phyloP scores from a whole-genome alignment of 2,113 vertebrate genomes.

The Amphilophus citrinellus region DNA sequence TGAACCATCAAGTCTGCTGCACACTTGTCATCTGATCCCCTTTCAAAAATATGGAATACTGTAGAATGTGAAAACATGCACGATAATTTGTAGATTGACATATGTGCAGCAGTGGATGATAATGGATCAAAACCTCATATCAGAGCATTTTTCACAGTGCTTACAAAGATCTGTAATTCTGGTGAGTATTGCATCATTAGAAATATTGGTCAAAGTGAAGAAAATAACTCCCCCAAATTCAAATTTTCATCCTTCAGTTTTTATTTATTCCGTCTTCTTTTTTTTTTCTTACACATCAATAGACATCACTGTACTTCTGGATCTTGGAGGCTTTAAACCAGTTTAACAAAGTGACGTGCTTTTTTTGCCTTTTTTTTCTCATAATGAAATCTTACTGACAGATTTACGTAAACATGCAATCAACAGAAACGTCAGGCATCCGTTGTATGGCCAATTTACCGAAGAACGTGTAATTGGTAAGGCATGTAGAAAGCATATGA shows the following conservation, averaged over 20 bases:
- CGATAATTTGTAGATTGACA: background rate
- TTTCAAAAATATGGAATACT: background rate
- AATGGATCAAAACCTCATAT: background rate
- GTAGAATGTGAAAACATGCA: background rate
- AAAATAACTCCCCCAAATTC: no score
- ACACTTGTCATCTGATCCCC: background rate
- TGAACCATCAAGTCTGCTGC: background rate
- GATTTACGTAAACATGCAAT: slow-evolving; percentile 2
- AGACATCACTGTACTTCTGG: fast-evolving
- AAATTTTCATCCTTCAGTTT: background rate
- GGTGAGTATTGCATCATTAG: no score
- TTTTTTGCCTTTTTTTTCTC: background rate
- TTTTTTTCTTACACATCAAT: background rate
- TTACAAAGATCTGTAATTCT: background rate
- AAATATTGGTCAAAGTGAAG: no score
- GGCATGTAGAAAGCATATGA: background rate
- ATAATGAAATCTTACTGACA: slow-evolving; percentile 20
- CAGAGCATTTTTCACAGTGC: background rate
- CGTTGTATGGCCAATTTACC: slow-evolving; percentile 13
- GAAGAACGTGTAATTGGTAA: slow-evolving; percentile 9
- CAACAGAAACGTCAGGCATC: background rate
- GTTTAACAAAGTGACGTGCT: background rate
- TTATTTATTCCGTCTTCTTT: background rate
- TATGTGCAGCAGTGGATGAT: background rate
- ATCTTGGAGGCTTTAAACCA: background rate